These are phyloP conservation scores for Leptoteleia sp. DNA, from an alignment of 1,140 invertebrate genomes.

Conservation along the genomic window DNA sequence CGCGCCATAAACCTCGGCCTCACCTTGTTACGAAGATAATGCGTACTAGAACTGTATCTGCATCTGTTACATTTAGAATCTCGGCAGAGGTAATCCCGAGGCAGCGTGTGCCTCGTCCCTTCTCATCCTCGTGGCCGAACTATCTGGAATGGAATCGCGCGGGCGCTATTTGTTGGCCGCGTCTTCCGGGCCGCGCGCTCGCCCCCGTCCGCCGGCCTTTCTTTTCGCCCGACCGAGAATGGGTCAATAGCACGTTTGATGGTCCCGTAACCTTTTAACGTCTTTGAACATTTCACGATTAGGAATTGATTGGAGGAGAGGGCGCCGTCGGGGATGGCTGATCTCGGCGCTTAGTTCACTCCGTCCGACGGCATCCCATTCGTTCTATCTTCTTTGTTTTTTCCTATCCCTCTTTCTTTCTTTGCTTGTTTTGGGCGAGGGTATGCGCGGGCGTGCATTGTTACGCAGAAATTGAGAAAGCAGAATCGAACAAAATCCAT, in stretches of 20 bases:
- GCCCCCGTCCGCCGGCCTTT: too few species aligned
- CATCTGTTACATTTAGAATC: conserved; percentile 77
- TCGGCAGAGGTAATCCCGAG: conserved; percentile 66
- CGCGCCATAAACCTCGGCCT: too few species aligned
- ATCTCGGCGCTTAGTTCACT: too few species aligned
- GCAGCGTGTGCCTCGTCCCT: conserved; percentile 26
- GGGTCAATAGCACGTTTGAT: too few species aligned
- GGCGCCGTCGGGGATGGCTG: neutral
- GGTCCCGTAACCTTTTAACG: too few species aligned
- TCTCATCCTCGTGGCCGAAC: conserved; percentile 26
- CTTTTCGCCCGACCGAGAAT: neutral
- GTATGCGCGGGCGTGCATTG: conserved; percentile 48
- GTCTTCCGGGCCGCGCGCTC: neutral
- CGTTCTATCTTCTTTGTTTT: too few species aligned
- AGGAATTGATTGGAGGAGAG: conserved; percentile 3
- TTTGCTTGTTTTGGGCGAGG: conserved; percentile 5
- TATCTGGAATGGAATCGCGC: conserved; percentile 33
- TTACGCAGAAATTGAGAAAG: conserved; percentile 63
- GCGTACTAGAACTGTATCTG: conserved; percentile 71
- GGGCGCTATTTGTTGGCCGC: conserved; percentile 15
- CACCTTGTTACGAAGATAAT: too few species aligned
- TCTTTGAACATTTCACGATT: conserved; percentile 16
- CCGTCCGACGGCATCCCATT: too few species aligned
- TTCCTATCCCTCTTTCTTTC: neutral
- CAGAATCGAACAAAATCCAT: conserved; percentile 62